Evolutionary conservation across 2,888 invertebrate species (phyloP).

Genomic region (Drosophila ezoana): DNA sequence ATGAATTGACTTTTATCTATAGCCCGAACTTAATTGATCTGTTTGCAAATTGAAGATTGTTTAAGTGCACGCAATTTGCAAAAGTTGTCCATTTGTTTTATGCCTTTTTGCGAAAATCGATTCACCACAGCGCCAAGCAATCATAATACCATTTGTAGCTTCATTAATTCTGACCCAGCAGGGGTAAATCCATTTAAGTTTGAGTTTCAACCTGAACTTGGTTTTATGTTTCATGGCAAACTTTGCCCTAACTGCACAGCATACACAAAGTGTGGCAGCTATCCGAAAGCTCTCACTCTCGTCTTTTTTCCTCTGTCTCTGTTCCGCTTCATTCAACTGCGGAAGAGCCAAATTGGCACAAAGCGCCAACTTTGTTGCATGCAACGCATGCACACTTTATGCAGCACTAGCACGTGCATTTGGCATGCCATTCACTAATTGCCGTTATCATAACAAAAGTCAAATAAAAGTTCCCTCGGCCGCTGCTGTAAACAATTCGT

Average conservation of each 20-base stretch:
- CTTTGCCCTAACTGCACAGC: constrained; percentile 23
- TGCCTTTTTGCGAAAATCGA: constrained; percentile 11
- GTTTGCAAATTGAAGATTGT: background rate
- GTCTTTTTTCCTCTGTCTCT: background rate
- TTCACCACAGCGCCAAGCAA: constrained; percentile 24
- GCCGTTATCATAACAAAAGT: constrained; percentile 30
- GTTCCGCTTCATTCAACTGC: constrained; percentile 8
- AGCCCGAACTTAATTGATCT: constrained; percentile 13
- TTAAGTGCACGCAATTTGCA: background rate
- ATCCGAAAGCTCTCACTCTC: background rate
- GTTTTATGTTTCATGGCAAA: constrained; percentile 18
- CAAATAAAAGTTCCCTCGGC: background rate
- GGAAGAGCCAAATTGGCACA: constrained; percentile 31
- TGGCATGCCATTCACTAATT: constrained; percentile 38
- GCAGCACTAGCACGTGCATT: constrained; percentile 16
- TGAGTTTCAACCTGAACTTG: constrained; percentile 28
- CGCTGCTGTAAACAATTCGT: background rate
- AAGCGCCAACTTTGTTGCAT: constrained; percentile 34
- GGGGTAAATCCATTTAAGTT: constrained; percentile 48
- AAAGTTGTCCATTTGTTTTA: constrained; percentile 10
- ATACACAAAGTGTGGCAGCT: constrained; percentile 9
- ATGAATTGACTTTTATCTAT: constrained; percentile 27
- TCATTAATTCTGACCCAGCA: constrained; percentile 31
- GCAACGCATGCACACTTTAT: constrained; percentile 10
- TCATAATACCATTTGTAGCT: constrained; percentile 40